A percentile compares a stretch with the other conserved stretches of the same genome.
These are phyloP conservation scores for Platysternon megacephalum DNA, from an alignment of 2,113 vertebrate species.

Conservation along the genomic window DNA sequence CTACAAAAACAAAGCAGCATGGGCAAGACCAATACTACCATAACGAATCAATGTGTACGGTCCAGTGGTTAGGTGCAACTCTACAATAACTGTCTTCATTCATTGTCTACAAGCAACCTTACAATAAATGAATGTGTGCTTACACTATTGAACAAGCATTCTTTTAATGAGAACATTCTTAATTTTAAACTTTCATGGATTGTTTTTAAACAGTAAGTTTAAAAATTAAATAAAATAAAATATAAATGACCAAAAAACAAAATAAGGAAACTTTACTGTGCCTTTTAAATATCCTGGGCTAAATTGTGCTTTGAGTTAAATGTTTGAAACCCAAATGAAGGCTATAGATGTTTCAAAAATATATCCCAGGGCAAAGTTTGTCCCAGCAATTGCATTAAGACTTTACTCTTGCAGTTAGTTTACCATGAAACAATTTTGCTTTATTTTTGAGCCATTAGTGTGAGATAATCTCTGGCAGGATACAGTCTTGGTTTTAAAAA, in stretches of 20 bases:
- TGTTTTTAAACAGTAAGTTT: neutral
- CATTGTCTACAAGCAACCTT: neutral
- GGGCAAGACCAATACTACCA: neutral
- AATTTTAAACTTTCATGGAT: neutral
- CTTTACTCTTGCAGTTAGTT: conserved; percentile 37
- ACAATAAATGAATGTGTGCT: neutral
- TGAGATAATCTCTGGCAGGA: conserved; percentile 21
- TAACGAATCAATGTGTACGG: fast-evolving
- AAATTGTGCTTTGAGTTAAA: neutral
- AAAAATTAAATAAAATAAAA: neutral
- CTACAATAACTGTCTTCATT: neutral
- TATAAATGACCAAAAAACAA: neutral
- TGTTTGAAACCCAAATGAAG: neutral
- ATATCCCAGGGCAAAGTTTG: neutral
- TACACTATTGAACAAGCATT: neutral
- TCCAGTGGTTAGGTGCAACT: neutral
- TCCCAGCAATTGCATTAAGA: neutral
- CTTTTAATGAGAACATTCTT: neutral
- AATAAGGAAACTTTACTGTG: neutral
- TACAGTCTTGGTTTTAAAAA: conserved; percentile 14
- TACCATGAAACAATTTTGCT: conserved; percentile 19
- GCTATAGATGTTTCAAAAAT: conserved; percentile 39
- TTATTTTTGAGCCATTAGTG: neutral
- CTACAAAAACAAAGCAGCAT: neutral
- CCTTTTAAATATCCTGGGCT: neutral